phyloP scores from a whole-genome alignment of 2,797 vertebrate genomes.

The Leucoraja ocellata region DNA sequence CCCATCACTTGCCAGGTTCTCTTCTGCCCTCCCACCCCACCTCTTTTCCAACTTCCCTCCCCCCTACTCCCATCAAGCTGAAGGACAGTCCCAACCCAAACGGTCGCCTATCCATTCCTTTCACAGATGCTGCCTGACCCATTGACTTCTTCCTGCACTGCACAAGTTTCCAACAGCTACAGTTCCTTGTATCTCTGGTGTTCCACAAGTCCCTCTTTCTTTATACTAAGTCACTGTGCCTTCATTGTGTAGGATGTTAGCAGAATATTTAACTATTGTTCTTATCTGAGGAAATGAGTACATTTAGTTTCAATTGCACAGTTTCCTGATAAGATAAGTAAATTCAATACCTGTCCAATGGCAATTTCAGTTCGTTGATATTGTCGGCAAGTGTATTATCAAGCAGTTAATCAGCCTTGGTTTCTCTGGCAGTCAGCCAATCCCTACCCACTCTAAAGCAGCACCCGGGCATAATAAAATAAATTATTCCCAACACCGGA shows the following conservation, averaged over 20 bases:
- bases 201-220: background rate
- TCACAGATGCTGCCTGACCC: too few species aligned
- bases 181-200: too few species aligned
- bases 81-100: too few species aligned
- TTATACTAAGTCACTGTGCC: background rate
- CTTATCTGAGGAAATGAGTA: background rate
- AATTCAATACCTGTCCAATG: background rate
- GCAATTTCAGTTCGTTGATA: background rate
- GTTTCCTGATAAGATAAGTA: slow-evolving; percentile 5
- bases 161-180: too few species aligned
- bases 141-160: too few species aligned
- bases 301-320: background rate
- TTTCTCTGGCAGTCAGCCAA: background rate
- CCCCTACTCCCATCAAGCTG: too few species aligned
- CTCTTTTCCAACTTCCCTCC: too few species aligned
- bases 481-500: background rate
- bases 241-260: background rate
- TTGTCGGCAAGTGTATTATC: background rate
- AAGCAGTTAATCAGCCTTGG: background rate
- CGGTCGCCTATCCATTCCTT: too few species aligned
- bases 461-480: background rate
- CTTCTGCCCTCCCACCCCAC: too few species aligned
- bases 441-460: background rate
- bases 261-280: background rate
- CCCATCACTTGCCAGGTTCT: too few species aligned